phyloP scores from a whole-genome alignment of 2,113 vertebrate species.

The Anguilla rostrata region DNA sequence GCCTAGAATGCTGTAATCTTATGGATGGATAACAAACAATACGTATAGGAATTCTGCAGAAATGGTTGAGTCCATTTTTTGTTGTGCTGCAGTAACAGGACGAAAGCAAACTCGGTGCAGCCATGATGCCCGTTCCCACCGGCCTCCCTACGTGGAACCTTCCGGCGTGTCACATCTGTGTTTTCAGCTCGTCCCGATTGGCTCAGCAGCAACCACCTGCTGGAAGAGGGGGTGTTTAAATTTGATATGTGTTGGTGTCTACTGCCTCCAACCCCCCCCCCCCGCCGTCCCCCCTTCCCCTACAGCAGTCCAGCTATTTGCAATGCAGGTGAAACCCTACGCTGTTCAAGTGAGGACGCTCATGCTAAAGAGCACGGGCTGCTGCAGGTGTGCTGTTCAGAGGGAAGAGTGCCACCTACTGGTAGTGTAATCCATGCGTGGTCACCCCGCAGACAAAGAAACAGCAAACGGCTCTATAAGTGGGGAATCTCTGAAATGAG shows the following conservation, averaged over 20 bases:
- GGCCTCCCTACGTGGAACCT: too few species aligned
- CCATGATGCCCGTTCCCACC: too few species aligned
- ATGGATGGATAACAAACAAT: too few species aligned
- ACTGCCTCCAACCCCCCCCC: not conserved
- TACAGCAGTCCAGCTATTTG: not conserved
- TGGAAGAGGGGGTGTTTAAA: not conserved
- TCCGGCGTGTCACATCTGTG: not conserved
- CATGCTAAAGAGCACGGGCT: too few species aligned
- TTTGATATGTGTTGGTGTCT: not conserved
- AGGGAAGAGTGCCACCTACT: slow-evolving; percentile 21
- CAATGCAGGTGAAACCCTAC: not conserved
- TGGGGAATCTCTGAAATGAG: not conserved
- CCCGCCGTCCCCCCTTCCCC: not conserved
- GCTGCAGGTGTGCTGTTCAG: not conserved
- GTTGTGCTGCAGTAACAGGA: too few species aligned
- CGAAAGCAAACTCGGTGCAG: too few species aligned
- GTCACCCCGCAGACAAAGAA: not conserved
- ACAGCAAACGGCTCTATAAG: not conserved
- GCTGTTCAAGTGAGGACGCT: not conserved
- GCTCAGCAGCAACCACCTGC: not conserved
- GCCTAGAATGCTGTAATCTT: too few species aligned
- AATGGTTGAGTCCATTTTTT: too few species aligned
- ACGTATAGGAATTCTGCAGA: too few species aligned
- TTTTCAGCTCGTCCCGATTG: not conserved
- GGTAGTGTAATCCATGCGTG: not conserved